Base-by-base conservation (phyloP, 2,113 vertebrate genomes). In the Clarias macrocephalus region DNA sequence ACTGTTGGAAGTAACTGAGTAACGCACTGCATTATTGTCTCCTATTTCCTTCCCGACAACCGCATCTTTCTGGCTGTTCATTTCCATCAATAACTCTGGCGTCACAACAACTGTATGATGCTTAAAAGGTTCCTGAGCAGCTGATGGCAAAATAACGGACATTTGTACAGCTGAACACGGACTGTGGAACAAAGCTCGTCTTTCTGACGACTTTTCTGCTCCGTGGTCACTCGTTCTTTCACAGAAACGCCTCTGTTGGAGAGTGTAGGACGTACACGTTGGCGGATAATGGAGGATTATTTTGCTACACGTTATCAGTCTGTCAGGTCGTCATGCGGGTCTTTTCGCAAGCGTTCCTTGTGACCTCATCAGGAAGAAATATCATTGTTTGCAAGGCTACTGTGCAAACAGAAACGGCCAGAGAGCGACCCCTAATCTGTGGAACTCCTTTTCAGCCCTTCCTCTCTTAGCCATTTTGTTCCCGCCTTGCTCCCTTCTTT, bases 321-420 rank as follows among this genome's bases (percentile, higher is more conserved):
- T 48, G 83, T 66, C 82, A 25, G 60, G 63, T 59, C 63, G 19
- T 52, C 37, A 19, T 9, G 52, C 60, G 70, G 59, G 83, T 52
- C 25, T 52, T 80, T 73, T 86, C 62, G 13, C 80, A 63, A 82
- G 65, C 52, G 28, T 82, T 65, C 70, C 33, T 85, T 80, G 56
- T 48, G 56, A 86, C 59, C 76, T 76, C 83, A 88, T 73, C 88
- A 89, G 89, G 88, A 91, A 89, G 90, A 84, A 73, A 77, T 48
- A 89, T 87, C 88, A 91, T 89, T 90, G 90, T 89, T 85, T 57
- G 75, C 63, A 56, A 57, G 62, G 28, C 54, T 73, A 83, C 89
- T 91, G 88, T 88, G 88, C 88, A 91, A 91, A 91, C 89, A 89
- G 48, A 62, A 60, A 60, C 8, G 4, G 77, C 48, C 30, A 83